A percentile compares a stretch with the other conserved stretches of the same genome.
Conservation (phyloP, 2,888 invertebrate species). For the Proisotoma minuta region DNA sequence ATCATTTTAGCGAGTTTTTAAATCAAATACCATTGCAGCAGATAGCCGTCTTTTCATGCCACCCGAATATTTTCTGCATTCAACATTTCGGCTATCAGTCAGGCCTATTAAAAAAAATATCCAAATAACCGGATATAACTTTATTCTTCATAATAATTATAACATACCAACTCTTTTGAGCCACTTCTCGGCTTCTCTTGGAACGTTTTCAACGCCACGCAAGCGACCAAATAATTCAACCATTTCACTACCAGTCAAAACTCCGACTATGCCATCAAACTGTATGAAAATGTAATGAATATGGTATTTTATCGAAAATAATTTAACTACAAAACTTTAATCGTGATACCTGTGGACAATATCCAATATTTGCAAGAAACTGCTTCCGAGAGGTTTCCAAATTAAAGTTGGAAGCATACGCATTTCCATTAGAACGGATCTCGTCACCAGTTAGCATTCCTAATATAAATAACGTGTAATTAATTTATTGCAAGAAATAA, state of each 20-base stretch:
- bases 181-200: constrained; percentile 31
- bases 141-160: too few species aligned
- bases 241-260: constrained; percentile 70
- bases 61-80: constrained; percentile 59
- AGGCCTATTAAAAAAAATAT: too few species aligned
- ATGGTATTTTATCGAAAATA: too few species aligned
- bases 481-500: neutral
- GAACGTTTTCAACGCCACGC: constrained; percentile 59
- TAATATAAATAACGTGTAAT: neutral
- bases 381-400: constrained; percentile 42
- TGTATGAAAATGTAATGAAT: too few species aligned
- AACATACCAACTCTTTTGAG: constrained; percentile 31
- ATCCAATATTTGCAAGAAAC: constrained; percentile 38
- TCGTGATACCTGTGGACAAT: too few species aligned
- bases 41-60: constrained; percentile 75
- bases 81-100: constrained; percentile 32
- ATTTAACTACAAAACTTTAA: too few species aligned
- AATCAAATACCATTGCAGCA: constrained; percentile 60
- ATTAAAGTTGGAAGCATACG: constrained; percentile 48
- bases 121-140: too few species aligned
- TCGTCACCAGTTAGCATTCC: constrained; percentile 57
- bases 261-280: constrained; percentile 71
- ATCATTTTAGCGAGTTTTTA: too few species aligned
- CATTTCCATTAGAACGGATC: constrained; percentile 52
- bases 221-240: constrained; percentile 67